These are phyloP conservation scores for Smutsia gigantea DNA, from an alignment of 2,797 vertebrate species.

Conservation along the genomic window DNA sequence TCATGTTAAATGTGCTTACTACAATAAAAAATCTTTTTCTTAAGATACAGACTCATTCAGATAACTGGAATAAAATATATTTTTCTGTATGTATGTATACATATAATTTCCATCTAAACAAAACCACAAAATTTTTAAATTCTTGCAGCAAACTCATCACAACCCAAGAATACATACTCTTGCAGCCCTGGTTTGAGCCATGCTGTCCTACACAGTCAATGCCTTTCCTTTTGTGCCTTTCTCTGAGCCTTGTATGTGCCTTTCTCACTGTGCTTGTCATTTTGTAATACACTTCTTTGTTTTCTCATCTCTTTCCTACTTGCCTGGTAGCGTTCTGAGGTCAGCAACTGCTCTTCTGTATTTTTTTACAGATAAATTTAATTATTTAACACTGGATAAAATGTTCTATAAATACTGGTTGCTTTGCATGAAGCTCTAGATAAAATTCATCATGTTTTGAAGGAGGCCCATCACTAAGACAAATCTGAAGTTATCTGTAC, in stretches of 20 bases:
- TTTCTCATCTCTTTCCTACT: slow-evolving; percentile 15
- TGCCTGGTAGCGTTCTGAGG: slow-evolving; percentile 54
- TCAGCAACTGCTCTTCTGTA: slow-evolving; percentile 49
- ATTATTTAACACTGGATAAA: slow-evolving; percentile 59
- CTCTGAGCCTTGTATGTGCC: not conserved
- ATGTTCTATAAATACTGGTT: slow-evolving; percentile 57
- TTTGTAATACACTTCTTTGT: slow-evolving; percentile 4
- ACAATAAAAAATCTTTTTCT: not conserved
- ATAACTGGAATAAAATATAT: not conserved
- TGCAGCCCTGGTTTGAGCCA: not conserved
- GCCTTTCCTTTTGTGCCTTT: not conserved
- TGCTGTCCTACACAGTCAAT: not conserved
- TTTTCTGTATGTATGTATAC: not conserved
- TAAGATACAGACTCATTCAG: not conserved
- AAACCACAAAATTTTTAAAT: not conserved
- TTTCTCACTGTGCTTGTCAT: not conserved
- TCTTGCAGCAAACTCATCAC: not conserved
- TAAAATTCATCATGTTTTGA: slow-evolving; percentile 54
- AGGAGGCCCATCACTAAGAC: slow-evolving; percentile 49
- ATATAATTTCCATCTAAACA: slow-evolving; percentile 5
- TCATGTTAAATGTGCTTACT: not conserved
- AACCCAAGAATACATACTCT: not conserved
- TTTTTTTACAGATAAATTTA: slow-evolving; percentile 65
- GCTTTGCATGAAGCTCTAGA: slow-evolving; percentile 57
- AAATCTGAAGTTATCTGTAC: slow-evolving; percentile 53